Evolutionary conservation across 1,140 invertebrate species (phyloP), one percentile per base, ranked within the genome.

Genomic region (Drosophila ohnishii): DNA sequence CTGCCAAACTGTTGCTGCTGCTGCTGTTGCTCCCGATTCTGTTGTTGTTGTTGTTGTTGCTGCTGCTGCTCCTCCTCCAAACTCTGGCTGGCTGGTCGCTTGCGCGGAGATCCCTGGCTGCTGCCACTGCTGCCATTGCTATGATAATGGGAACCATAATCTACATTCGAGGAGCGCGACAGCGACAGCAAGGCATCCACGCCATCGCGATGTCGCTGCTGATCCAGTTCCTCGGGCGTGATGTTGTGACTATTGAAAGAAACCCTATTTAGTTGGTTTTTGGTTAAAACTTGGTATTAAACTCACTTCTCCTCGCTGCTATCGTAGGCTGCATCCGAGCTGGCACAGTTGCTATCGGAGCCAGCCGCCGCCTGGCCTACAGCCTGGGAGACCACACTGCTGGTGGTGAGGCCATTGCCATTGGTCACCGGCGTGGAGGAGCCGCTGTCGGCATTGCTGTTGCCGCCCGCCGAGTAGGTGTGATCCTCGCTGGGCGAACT

Each of bases 401-500:
- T 50, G 25, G 25, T 48, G 1, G 67, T 37, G 19, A 71, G 35
- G 1, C 47, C 30, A 67, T 76, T 91, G 56, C 85, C 90, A 67
- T 85, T 91, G 44, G 71, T 84, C n/a, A 90, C 60, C 0, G 89
- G 90, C 6, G 89, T 91, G 7, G 90, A 84, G n/a, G 89, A 87
- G 30, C 90, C 90, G 14, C 89, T 90, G 30, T 83, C 90, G 48
- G 79, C 84, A 72, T 82, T 79, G 64, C 88, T 83, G 48, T 86
- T 84, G 66, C 92, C 92, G 39, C 92, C 92, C 65, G 92, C 93
- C 58, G 94, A 95, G 78, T 97, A 96, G 13, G 95, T 96, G 80
- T 97, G 96, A 91, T 97, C 96, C 85, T 96, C 95, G 83, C 95
- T 96, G 2, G 95, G 96, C 60, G 94, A 95, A 48, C 93, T 94